Evolutionary conservation across 2,888 invertebrate genomes (phyloP).

Genomic region (Phyllotreta striolata): DNA sequence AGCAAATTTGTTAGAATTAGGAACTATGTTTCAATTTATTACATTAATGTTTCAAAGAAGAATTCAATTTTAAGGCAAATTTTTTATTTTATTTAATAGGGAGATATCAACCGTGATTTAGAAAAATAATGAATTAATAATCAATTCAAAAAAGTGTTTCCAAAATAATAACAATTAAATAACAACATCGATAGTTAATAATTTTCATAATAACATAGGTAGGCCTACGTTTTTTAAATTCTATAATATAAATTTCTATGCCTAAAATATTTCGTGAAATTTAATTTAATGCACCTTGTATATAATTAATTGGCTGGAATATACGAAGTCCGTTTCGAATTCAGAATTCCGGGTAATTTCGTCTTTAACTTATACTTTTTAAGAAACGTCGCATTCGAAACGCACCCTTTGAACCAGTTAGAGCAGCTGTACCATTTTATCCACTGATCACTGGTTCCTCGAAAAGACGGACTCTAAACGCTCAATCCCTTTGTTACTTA

Average conservation of each 20-base stretch:
- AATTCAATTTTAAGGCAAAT: too few relatives aligned
- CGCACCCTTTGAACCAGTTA: slow-evolving; percentile 25
- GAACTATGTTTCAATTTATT: too few relatives aligned
- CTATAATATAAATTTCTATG: slow-evolving; percentile 43
- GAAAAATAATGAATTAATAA: too few relatives aligned
- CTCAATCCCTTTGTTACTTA: slow-evolving; percentile 48
- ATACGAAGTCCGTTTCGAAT: slow-evolving; percentile 43
- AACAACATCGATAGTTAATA: background rate
- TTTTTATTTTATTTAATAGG: too few relatives aligned
- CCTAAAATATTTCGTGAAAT: slow-evolving; percentile 44
- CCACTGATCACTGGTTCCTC: slow-evolving; percentile 50
- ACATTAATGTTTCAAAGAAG: too few relatives aligned
- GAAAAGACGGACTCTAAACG: slow-evolving; percentile 50
- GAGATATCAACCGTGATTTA: too few relatives aligned
- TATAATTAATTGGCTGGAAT: slow-evolving; percentile 51
- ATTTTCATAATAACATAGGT: slow-evolving; percentile 28
- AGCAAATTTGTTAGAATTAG: too few relatives aligned
- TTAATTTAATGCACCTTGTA: slow-evolving; percentile 45
- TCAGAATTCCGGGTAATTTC: background rate
- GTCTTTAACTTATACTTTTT: too few relatives aligned
- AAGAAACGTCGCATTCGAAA: background rate
- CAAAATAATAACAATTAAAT: slow-evolving; percentile 14
- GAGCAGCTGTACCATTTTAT: slow-evolving; percentile 37
- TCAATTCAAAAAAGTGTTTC: background rate
- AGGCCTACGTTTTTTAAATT: slow-evolving; percentile 37